Evolutionary conservation across 2,797 vertebrate species (phyloP).

Genomic region (Cirrhinus molitorella): DNA sequence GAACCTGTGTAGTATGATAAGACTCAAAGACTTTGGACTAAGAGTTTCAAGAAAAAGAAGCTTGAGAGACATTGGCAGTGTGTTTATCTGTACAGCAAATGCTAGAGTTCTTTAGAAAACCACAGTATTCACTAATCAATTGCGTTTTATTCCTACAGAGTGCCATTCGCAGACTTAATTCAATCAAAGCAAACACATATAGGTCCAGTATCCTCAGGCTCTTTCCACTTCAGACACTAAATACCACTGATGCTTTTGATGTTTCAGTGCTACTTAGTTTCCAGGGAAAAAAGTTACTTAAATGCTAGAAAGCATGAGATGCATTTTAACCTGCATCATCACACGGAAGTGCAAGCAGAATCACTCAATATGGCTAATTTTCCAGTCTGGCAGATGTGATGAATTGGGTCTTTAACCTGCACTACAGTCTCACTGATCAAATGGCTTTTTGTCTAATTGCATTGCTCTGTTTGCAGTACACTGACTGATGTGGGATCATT

Average conservation of each 20-base stretch:
- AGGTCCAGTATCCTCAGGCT: not conserved
- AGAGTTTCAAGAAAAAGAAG: not conserved
- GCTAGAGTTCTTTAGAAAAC: not conserved
- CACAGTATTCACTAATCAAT: constrained; percentile 14
- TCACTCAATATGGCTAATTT: constrained; percentile 45
- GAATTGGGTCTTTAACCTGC: constrained; percentile 71
- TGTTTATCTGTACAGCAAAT: not conserved
- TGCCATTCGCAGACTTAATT: not conserved
- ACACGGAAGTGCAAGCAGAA: constrained; percentile 22
- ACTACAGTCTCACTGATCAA: constrained; percentile 74
- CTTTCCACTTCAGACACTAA: not conserved
- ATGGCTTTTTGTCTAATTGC: constrained; percentile 76
- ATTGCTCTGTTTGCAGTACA: constrained; percentile 73
- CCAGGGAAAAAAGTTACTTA: not conserved
- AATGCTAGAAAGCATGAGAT: not conserved
- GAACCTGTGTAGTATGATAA: too few relatives aligned
- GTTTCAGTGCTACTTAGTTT: not conserved
- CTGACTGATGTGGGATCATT: constrained; percentile 65
- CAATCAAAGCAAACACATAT: not conserved
- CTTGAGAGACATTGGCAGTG: not conserved
- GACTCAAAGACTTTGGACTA: too few relatives aligned
- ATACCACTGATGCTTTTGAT: not conserved
- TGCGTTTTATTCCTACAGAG: not conserved
- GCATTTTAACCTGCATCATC: not conserved
- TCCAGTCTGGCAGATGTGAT: constrained; percentile 64